A percentile compares a stretch with the other conserved stretches of the same genome.
These are phyloP conservation scores for Chrysolina haemoptera DNA, from an alignment of 2,888 invertebrate species.

Conservation along the genomic window DNA sequence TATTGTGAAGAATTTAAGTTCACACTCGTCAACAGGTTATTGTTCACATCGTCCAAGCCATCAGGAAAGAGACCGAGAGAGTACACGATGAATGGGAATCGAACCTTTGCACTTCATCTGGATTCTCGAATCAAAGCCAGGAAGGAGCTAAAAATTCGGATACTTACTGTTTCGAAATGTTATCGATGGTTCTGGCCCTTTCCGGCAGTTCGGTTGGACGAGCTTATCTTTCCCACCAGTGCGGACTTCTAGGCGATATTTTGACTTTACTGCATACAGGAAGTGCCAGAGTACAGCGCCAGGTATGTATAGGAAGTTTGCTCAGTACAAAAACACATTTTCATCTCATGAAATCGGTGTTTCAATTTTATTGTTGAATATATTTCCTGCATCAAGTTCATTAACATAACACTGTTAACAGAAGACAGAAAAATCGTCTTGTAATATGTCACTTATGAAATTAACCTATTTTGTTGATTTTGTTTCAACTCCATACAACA, in stretches of 20 bases:
- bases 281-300: conserved; percentile 94
- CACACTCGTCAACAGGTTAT: conserved; percentile 75
- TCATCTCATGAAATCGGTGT: no score
- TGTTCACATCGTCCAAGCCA: conserved; percentile 91
- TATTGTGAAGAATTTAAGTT: background rate
- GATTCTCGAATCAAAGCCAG: conserved; percentile 65
- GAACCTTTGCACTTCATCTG: conserved; percentile 71
- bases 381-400: no score
- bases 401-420: no score
- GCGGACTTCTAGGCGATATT: conserved; percentile 87
- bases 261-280: conserved; percentile 92
- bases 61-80: conserved; percentile 88
- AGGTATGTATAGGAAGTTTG: conserved; percentile 70
- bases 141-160: conserved; percentile 76
- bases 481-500: no score
- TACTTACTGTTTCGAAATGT: conserved; percentile 98
- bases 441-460: no score
- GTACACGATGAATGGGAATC: conserved; percentile 94
- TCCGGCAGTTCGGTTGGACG: conserved; percentile 94
- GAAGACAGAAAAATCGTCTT: no score
- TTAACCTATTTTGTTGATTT: no score
- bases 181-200: conserved; percentile 93
- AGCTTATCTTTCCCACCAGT: conserved; percentile 91
- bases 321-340: no score
- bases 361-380: no score